A percentile compares a stretch with the other conserved stretches of the same genome.
Evolutionary conservation across 2,888 invertebrate species (phyloP).

Genomic region (Ophion obscuratus): DNA sequence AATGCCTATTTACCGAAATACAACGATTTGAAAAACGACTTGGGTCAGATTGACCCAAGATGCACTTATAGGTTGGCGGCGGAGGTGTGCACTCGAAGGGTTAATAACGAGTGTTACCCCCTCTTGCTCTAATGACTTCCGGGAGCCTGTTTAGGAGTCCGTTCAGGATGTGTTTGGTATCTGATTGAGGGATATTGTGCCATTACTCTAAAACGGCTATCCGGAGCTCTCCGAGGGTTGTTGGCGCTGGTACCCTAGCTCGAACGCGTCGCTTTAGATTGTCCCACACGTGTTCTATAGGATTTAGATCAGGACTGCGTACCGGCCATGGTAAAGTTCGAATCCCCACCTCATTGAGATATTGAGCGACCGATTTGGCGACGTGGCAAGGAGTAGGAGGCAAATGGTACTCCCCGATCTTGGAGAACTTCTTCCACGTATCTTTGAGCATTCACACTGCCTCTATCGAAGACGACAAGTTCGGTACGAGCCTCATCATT

Average conservation of each 20-base stretch:
- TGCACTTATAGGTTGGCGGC: no score
- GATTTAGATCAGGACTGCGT: slow-evolving; percentile 13
- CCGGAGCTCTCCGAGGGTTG: background rate
- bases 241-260: background rate
- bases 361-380: background rate
- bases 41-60: no score
- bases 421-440: slow-evolving; percentile 3
- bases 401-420: no score
- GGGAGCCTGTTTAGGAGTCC: background rate
- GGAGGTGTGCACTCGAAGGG: no score
- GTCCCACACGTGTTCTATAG: slow-evolving; percentile 19
- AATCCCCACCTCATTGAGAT: background rate
- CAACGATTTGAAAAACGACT: no score
- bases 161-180: background rate
- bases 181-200: slow-evolving; percentile 5
- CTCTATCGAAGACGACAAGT: background rate
- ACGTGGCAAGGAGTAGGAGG: background rate
- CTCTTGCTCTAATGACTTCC: background rate
- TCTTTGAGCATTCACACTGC: background rate
- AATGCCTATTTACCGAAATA: no score
- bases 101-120: background rate
- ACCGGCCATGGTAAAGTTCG: background rate
- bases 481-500: background rate
- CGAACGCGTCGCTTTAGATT: slow-evolving; percentile 6
- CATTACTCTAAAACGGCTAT: background rate